Evolutionary conservation across 2,888 invertebrate species (phyloP), one percentile per base, ranked within the genome.

Genomic region (Bedellia somnulentella): DNA sequence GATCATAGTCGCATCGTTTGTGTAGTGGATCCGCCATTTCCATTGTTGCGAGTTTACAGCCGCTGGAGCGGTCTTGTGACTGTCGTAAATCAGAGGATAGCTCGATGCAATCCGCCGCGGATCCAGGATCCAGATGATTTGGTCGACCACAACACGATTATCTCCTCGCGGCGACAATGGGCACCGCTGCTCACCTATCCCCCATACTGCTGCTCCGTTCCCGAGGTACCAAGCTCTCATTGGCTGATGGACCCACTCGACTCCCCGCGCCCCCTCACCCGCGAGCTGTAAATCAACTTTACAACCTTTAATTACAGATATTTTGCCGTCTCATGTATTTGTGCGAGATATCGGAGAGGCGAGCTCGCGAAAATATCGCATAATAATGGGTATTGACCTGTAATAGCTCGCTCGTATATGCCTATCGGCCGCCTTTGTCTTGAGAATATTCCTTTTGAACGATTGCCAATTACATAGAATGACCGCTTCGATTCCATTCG

Each of bases 241-340:
- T 73, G 73, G 73, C 52, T 52, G 63, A 59, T 57, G 63, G 52
- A 58, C 49, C 47, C 57, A 59, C 55, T 60, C 64, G 58, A 63
- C 63, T 57, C 68, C 56, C 61, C 51, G 57, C n/a, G n/a, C 5
- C 5, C 18, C 18, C 18, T 5, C 18, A 50, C 66, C 59, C 48
- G 25, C 28, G 57, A 50, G 67, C 55, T 64, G 73, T 75, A 75
- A 75, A 75, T 75, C 73, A 75, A 70, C 64, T 75, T 75, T 75
- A 75, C 73, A 73, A 62, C 73, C 70, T 70, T 71, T 73, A 75
- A 75, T 75, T 75, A 73, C 73, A 75, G 61, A 71, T 70, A 73
- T 75, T n/a, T 75, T 70, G 68, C 73, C 64, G 58, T 71, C 70
- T 68, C 63, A 67, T 68, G 63, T 57, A 60, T 64, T 59, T 49